These are phyloP conservation scores for Pammene fasciana DNA, from an alignment of 2,888 invertebrate species.

Conservation along the genomic window DNA sequence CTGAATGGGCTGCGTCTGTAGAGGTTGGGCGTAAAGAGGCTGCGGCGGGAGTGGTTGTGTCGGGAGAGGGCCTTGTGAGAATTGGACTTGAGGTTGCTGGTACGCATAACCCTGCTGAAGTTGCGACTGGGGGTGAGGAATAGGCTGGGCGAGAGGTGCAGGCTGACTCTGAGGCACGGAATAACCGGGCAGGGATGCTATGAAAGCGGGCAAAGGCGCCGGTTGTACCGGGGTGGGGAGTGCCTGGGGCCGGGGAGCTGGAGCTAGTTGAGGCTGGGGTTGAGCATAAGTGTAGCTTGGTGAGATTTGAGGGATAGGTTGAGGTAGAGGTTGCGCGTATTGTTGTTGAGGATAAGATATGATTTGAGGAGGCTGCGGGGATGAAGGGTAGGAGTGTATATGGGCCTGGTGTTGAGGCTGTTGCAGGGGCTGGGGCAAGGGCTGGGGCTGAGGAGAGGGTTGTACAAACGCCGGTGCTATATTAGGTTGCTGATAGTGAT, in stretches of 20 bases:
- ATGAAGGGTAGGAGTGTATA: slow-evolving; percentile 29
- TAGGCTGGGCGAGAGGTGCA: slow-evolving; percentile 42
- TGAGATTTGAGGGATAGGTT: slow-evolving; percentile 28
- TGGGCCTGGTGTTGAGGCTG: slow-evolving; percentile 17
- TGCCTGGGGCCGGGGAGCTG: slow-evolving; percentile 35
- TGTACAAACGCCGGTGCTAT: slow-evolving; percentile 50
- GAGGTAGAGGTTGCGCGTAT: slow-evolving; percentile 19
- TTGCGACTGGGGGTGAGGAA: slow-evolving; percentile 39
- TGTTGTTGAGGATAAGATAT: slow-evolving; percentile 19
- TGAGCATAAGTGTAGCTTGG: slow-evolving; percentile 22
- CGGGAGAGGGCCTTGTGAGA: slow-evolving; percentile 49
- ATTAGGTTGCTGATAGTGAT: slow-evolving; percentile 58
- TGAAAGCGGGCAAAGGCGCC: slow-evolving; percentile 21
- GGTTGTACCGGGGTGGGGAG: slow-evolving; percentile 35
- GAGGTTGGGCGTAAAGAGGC: slow-evolving; percentile 55
- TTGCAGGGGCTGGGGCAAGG: neutral
- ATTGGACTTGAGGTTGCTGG: slow-evolving; percentile 48
- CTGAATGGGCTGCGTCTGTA: slow-evolving; percentile 54
- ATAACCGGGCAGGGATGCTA: slow-evolving; percentile 37
- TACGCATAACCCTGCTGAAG: slow-evolving; percentile 49
- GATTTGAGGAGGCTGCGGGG: slow-evolving; percentile 25
- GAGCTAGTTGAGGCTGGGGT: slow-evolving; percentile 28
- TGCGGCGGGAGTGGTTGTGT: slow-evolving; percentile 43
- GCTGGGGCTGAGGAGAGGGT: slow-evolving; percentile 39
- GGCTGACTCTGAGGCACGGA: slow-evolving; percentile 41